A percentile compares a stretch with the other conserved stretches of the same genome.
These are phyloP conservation scores for Sinocyclocheilus maitianheensis DNA, from an alignment of 2,113 vertebrate species.

Conservation along the genomic window DNA sequence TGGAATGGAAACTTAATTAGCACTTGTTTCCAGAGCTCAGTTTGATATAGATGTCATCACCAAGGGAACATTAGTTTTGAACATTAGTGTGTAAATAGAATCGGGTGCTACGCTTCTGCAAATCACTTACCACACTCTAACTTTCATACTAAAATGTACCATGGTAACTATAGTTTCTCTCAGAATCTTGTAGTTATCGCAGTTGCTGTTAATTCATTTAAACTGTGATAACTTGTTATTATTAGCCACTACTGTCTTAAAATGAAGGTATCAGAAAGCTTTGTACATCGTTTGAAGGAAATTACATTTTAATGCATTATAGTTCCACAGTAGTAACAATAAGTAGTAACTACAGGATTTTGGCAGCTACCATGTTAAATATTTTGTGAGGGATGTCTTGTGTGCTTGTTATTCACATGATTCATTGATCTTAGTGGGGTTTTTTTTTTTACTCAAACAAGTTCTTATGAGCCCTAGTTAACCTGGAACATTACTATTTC, in stretches of 20 bases:
- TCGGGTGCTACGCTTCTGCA: not conserved
- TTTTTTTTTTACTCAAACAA: not conserved
- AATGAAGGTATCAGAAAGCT: not conserved
- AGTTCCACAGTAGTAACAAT: not conserved
- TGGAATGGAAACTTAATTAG: constrained; percentile 39
- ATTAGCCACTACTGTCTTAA: not conserved
- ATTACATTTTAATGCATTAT: not conserved
- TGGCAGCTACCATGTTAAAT: not conserved
- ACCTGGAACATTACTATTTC: not conserved
- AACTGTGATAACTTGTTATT: not conserved
- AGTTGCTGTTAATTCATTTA: not conserved
- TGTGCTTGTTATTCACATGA: not conserved
- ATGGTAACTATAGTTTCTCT: not conserved
- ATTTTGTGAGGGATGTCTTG: not conserved
- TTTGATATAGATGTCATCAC: constrained; percentile 10
- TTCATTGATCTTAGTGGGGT: not conserved
- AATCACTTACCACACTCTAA: not conserved
- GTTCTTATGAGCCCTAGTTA: not conserved
- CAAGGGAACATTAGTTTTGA: not conserved
- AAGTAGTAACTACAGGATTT: not conserved
- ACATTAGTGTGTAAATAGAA: not conserved
- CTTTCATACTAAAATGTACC: not conserved
- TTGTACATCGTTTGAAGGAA: not conserved
- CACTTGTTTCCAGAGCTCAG: constrained; percentile 29
- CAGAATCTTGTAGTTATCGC: not conserved